Evolutionary conservation across 2,797 vertebrate genomes (phyloP).

Genomic region (Lagocephalus sceleratus): DNA sequence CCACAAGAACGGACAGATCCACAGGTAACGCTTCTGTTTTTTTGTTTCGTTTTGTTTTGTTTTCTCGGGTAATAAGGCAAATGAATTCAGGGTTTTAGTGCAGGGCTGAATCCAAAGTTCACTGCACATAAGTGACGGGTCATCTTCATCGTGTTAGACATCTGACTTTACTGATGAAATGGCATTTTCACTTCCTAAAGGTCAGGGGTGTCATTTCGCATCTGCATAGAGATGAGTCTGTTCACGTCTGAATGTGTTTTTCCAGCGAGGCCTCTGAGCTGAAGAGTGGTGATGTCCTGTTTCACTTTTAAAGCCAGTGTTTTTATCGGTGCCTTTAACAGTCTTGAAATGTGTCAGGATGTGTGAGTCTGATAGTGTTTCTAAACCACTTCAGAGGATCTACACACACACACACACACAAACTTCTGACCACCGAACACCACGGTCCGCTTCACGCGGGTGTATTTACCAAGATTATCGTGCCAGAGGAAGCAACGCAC

Average conservation of each 20-base stretch:
- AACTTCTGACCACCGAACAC: no score
- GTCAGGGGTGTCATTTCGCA: conserved; percentile 12
- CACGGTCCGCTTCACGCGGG: not conserved
- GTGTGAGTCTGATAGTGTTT: conserved; percentile 37
- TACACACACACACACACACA: no score
- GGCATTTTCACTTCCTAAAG: conserved; percentile 28
- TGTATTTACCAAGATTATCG: not conserved
- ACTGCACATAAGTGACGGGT: not conserved
- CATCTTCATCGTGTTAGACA: conserved; percentile 7
- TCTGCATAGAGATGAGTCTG: conserved; percentile 9
- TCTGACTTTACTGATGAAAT: conserved; percentile 7
- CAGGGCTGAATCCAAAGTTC: not conserved
- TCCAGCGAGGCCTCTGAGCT: no score
- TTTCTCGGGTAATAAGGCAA: not conserved
- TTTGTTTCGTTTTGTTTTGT: no score
- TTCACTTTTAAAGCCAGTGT: no score
- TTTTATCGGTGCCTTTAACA: no score
- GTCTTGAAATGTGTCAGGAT: conserved; percentile 11
- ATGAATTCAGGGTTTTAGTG: not conserved
- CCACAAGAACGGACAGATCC: conserved; percentile 97
- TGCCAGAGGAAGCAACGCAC: not conserved
- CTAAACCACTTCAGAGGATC: conserved; percentile 40
- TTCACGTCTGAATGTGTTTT: not conserved
- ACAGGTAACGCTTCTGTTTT: conserved; percentile 78
- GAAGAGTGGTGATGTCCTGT: no score